Conservation (phyloP, 2,113 vertebrate genomes). For the cattle (Bos taurus) region DNA sequence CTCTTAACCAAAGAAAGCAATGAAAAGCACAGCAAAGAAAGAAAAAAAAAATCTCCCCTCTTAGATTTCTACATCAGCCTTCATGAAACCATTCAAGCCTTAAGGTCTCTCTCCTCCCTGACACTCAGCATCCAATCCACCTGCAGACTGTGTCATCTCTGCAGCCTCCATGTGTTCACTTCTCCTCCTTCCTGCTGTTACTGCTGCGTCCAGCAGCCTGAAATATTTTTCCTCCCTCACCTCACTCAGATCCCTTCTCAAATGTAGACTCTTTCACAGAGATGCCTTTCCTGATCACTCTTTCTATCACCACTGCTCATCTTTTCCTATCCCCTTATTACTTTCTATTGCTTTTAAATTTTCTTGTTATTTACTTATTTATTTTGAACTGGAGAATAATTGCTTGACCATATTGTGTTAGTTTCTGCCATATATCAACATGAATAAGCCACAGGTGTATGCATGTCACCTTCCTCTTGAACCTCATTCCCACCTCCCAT, state of each 20-base stretch:
- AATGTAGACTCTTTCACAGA: background rate
- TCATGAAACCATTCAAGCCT: background rate
- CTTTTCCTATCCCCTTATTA: background rate
- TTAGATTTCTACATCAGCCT: background rate
- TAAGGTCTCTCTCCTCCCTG: background rate
- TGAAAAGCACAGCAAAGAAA: background rate
- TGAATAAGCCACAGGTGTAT: background rate
- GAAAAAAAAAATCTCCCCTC: background rate
- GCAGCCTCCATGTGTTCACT: background rate
- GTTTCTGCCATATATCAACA: background rate
- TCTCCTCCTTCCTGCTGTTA: background rate
- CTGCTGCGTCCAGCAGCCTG: background rate
- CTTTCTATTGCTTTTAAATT: background rate
- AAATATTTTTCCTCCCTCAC: background rate
- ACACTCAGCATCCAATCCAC: no score
- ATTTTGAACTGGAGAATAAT: background rate
- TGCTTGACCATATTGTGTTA: background rate
- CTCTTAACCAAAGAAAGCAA: background rate
- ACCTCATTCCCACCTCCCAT: background rate
- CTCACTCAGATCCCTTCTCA: background rate
- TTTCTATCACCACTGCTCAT: background rate
- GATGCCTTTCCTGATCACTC: background rate
- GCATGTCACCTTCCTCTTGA: background rate
- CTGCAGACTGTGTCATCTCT: background rate
- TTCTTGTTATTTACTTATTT: background rate